Evolutionary conservation across 92 coral and sea anemone genomes (phyloP).

Genomic region (Plumapathes pennacea): DNA sequence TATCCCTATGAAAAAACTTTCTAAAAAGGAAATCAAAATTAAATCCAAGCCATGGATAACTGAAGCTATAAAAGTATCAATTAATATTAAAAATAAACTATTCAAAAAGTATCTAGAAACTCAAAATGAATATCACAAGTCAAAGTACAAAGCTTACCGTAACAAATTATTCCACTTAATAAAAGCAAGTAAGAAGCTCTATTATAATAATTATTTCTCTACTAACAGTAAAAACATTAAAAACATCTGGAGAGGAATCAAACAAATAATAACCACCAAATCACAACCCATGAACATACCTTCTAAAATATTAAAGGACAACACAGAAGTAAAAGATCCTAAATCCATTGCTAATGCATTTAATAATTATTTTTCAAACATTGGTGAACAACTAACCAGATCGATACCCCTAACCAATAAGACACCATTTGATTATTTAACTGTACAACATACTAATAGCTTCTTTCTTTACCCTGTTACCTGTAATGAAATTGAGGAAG

Average conservation of each 20-base stretch:
- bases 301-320: slow-evolving; percentile 13
- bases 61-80: slow-evolving; percentile 36
- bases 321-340: slow-evolving; percentile 20
- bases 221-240: slow-evolving; percentile 23
- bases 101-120: slow-evolving; percentile 8
- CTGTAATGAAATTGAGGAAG: slow-evolving; percentile 10
- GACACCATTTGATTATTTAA: too few relatives aligned
- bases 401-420: too few relatives aligned
- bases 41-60: slow-evolving; percentile 45
- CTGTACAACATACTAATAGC: not conserved
- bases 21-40: slow-evolving; percentile 41
- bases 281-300: not conserved
- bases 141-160: slow-evolving; percentile 4
- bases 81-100: slow-evolving; percentile 32
- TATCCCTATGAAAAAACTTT: slow-evolving; percentile 37
- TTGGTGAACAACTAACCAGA: too few relatives aligned
- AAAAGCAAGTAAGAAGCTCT: slow-evolving; percentile 15
- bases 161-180: slow-evolving; percentile 10
- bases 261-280: slow-evolving; percentile 29
- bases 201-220: slow-evolving; percentile 31
- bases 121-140: not conserved
- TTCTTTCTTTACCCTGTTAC: slow-evolving; percentile 12
- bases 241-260: slow-evolving; percentile 52
- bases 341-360: slow-evolving; percentile 33
- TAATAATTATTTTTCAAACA: slow-evolving; percentile 38